These are phyloP conservation scores for Corythoichthys haematopterus DNA, from an alignment of 2,113 vertebrate species.

Conservation along the genomic window DNA sequence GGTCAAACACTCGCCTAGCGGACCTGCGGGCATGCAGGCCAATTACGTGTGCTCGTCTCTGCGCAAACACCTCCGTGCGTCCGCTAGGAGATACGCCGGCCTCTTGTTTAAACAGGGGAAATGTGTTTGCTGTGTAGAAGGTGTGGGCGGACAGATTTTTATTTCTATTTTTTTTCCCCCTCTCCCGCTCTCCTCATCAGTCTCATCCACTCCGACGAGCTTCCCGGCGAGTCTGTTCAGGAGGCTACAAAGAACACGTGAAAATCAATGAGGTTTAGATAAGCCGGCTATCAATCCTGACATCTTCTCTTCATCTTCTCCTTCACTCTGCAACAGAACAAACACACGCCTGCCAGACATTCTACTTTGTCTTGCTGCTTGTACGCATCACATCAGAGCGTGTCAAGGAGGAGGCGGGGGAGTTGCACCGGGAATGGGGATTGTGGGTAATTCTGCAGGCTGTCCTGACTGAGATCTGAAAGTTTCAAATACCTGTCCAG, in stretches of 20 bases:
- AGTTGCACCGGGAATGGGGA: background rate
- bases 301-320: slow-evolving; percentile 6
- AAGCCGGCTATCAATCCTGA: slow-evolving; percentile 4
- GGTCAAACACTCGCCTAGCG: background rate
- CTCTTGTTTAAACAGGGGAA: slow-evolving; percentile 2
- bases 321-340: background rate
- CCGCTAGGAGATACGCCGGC: background rate
- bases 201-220: slow-evolving; percentile 7
- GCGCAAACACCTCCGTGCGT: slow-evolving; percentile 6
- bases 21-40: background rate
- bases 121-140: slow-evolving; percentile 1
- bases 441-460: background rate
- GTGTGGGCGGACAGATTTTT: slow-evolving; percentile 4
- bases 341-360: background rate
- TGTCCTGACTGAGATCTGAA: background rate
- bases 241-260: background rate
- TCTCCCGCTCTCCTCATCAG: background rate
- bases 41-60: background rate
- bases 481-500: background rate
- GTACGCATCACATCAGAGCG: slow-evolving; percentile 1
- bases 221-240: background rate
- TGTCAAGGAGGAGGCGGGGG: background rate
- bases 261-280: slow-evolving; percentile 8
- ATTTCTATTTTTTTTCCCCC: background rate
- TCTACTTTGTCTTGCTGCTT: background rate